A percentile compares a stretch with the other conserved stretches of the same genome.
Evolutionary conservation across 2,888 invertebrate genomes (phyloP).

Genomic region (Papilio demoleus): DNA sequence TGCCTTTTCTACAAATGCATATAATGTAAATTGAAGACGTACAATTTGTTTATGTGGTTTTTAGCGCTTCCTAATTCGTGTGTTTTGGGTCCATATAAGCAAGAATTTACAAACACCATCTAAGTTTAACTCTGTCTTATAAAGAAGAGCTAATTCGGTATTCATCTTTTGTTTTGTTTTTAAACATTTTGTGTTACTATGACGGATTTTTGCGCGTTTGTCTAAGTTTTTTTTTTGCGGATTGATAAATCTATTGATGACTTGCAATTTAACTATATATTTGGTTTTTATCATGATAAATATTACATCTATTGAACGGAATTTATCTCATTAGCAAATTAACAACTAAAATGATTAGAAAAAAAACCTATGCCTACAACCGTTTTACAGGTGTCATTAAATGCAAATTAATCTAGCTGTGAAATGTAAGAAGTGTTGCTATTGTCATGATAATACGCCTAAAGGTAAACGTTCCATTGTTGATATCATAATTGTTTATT

Average conservation of each 20-base stretch:
- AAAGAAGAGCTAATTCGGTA: background rate
- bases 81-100: background rate
- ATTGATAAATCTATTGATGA: background rate
- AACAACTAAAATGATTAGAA: no score
- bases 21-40: background rate
- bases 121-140: background rate
- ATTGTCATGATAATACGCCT: no score
- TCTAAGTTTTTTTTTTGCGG: background rate
- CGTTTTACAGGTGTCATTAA: no score
- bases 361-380: no score
- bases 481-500: no score
- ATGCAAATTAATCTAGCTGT: no score
- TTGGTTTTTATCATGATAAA: background rate
- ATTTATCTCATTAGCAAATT: background rate
- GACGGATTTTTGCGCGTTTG: no score
- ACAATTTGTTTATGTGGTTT: background rate
- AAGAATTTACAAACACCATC: background rate
- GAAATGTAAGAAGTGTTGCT: no score
- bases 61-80: background rate
- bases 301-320: background rate
- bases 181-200: background rate
- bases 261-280: background rate
- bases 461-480: no score
- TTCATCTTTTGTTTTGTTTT: background rate
- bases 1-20: background rate